Evolutionary conservation across 2,797 vertebrate genomes (phyloP).

Genomic region (Megaceryle alcyon): DNA sequence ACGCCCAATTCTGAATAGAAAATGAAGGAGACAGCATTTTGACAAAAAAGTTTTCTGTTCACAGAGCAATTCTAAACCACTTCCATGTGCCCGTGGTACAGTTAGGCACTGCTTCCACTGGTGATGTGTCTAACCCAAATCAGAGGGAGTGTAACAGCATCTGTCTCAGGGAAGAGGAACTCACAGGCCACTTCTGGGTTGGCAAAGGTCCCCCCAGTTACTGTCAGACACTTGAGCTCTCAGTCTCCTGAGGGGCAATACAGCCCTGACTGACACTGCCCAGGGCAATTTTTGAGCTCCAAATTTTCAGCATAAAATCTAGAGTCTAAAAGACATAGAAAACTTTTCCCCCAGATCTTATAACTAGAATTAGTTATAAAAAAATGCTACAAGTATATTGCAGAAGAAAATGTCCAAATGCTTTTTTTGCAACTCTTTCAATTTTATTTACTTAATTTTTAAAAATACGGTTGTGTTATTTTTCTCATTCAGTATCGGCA

Average conservation of each 20-base stretch:
- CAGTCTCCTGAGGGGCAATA: not conserved
- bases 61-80: not conserved
- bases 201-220: not conserved
- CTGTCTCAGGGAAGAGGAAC: not conserved
- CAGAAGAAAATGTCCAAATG: not conserved
- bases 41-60: not conserved
- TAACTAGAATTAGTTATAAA: not conserved
- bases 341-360: not conserved
- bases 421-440: not conserved
- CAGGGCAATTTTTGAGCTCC: not conserved
- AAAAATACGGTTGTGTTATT: not conserved
- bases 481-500: not conserved
- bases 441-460: not conserved
- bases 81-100: not conserved
- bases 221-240: not conserved
- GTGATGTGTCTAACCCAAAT: not conserved
- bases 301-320: not conserved
- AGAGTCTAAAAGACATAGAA: not conserved
- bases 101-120: not conserved
- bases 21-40: not conserved
- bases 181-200: not conserved
- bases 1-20: not conserved
- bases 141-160: not conserved
- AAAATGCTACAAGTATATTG: not conserved
- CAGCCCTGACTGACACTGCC: not conserved